Base-by-base conservation (phyloP, 2,797 vertebrate genomes). In the Muraenolepis orangiensis region DNA sequence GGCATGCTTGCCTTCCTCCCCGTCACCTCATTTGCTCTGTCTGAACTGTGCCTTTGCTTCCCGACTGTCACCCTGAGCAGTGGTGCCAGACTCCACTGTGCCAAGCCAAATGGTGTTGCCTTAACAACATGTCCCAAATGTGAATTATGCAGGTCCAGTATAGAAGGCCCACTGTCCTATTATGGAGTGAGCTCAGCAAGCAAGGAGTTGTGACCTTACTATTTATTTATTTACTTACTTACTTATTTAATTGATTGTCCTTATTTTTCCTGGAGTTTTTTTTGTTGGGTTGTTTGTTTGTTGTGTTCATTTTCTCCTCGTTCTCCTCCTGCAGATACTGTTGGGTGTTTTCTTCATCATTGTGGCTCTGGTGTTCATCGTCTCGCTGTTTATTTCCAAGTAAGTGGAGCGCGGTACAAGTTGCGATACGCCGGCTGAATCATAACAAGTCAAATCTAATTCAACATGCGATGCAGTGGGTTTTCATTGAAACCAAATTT, bases 361-460 rank as follows among this genome's bases (percentile, higher is more conserved):
- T 3, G 96, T 99, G 86, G 98, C 98, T 0, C 87, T 99, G 84
- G 93, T 99, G 74, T 98, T 99, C 89, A 93, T 91, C 14, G 86
- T 98, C 72, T 95, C 97, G 73, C 93, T 99, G 69, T 99, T 99
- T 84, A 93, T 99, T 89, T 99, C 98, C 83, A 99, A 99, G 98
- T 99, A 95, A 96, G 98, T 96, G 57, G 23, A 64, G n/a, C 23
- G 1, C 51, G 51, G 6, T 26, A 64, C 57, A 64, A 64, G 57
- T 64, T 64, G 16, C 51, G 23, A 6, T 57, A 57, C n/a, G 36
- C 38, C 1, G 16, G 71, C 70, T 67, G 7, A 40, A 38, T 28
- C 34, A 23, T 29, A 38, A 26, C 66, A 18, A 31, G 57, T 64
- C n/a, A 6, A 7, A 38, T 28, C 13, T 70, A 29, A 26, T 38